These are phyloP conservation scores for Chydorus sphaericus DNA, from an alignment of 2,888 invertebrate species.

Conservation along the genomic window DNA sequence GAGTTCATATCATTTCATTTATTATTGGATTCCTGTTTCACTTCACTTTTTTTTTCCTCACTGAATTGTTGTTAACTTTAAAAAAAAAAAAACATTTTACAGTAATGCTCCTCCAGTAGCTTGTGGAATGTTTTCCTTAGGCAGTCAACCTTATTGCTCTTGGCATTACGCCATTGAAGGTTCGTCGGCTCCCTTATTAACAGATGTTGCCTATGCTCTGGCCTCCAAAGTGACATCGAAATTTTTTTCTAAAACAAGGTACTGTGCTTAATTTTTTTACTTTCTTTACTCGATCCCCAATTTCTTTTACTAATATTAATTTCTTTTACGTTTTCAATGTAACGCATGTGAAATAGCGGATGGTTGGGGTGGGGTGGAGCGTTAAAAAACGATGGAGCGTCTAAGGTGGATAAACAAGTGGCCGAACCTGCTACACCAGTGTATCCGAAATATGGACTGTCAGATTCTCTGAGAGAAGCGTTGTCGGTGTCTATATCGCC, in stretches of 20 bases:
- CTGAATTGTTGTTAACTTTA: too few species aligned
- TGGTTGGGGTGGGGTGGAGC: slow-evolving; percentile 31
- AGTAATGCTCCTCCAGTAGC: slow-evolving; percentile 55
- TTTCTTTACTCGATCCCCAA: not conserved
- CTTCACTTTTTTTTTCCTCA: slow-evolving; percentile 19
- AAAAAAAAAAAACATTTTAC: too few species aligned
- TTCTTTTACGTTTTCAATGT: slow-evolving; percentile 13
- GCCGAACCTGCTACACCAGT: slow-evolving; percentile 52
- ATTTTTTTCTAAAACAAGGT: slow-evolving; percentile 33
- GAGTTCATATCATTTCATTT: slow-evolving; percentile 15
- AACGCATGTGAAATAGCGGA: too few species aligned
- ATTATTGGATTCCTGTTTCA: too few species aligned
- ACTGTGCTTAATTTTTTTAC: slow-evolving; percentile 9
- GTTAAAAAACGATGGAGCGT: slow-evolving; percentile 35
- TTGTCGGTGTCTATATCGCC: slow-evolving; percentile 62
- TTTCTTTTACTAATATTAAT: not conserved
- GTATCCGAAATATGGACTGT: slow-evolving; percentile 58
- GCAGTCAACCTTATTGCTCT: slow-evolving; percentile 68
- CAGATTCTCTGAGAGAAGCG: slow-evolving; percentile 62
- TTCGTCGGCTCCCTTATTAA: slow-evolving; percentile 58
- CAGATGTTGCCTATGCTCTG: slow-evolving; percentile 84
- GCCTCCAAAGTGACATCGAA: slow-evolving; percentile 63
- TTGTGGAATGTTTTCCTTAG: slow-evolving; percentile 57
- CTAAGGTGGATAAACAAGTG: slow-evolving; percentile 35
- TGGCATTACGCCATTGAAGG: slow-evolving; percentile 86